These are phyloP conservation scores for Halcyon leucocephala DNA, from an alignment of 2,797 vertebrate genomes.

Conservation along the genomic window DNA sequence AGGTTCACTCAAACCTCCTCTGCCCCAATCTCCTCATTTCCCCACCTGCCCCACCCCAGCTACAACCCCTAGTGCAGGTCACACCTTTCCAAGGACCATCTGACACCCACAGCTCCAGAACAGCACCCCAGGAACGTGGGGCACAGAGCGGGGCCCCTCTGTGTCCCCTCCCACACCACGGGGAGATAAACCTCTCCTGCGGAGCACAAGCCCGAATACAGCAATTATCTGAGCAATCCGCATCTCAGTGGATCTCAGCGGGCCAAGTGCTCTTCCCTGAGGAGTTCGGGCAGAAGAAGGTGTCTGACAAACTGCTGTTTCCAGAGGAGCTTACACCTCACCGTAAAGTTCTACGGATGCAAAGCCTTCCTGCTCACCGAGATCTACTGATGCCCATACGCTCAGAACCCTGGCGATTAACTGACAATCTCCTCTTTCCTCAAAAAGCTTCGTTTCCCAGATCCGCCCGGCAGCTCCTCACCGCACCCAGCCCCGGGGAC, in stretches of 20 bases:
- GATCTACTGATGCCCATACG: background rate
- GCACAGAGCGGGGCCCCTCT: background rate
- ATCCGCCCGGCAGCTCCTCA: background rate
- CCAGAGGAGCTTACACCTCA: background rate
- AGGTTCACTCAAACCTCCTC: fast-evolving
- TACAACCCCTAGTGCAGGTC: fast-evolving
- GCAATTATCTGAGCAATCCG: fast-evolving
- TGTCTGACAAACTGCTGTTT: background rate
- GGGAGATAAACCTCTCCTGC: background rate
- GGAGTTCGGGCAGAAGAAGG: background rate
- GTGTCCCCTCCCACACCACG: fast-evolving
- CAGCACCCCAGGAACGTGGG: background rate
- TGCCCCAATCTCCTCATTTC: fast-evolving
- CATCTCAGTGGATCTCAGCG: fast-evolving
- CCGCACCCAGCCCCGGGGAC: background rate
- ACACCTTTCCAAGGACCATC: fast-evolving
- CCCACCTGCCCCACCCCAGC: background rate
- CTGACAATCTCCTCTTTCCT: background rate
- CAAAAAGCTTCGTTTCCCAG: background rate
- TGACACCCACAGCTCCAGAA: fast-evolving
- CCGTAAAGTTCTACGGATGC: background rate
- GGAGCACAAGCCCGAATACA: fast-evolving
- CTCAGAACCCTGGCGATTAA: background rate
- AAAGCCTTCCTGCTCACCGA: background rate
- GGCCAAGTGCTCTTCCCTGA: fast-evolving